A percentile compares a stretch with the other conserved stretches of the same genome.
These are phyloP conservation scores for Radopholus similis DNA, from an alignment of 1,140 invertebrate species.

Conservation along the genomic window DNA sequence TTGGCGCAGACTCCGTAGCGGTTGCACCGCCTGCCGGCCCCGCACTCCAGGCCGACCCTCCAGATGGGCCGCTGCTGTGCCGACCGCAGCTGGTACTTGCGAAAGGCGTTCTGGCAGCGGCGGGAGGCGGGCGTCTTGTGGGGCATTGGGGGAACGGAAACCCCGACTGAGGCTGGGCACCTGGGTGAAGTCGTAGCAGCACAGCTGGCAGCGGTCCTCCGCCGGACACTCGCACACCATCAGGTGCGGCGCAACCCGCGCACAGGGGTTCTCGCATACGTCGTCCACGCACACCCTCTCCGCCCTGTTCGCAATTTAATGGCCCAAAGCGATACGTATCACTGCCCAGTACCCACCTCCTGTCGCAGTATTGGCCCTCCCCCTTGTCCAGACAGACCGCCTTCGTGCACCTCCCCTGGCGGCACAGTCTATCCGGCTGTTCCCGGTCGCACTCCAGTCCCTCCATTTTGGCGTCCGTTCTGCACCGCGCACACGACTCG, in stretches of 20 bases:
- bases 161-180: constrained; percentile 17
- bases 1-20: constrained; percentile 55
- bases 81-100: constrained; percentile 55
- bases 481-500: constrained; percentile 51
- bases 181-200: constrained; percentile 58
- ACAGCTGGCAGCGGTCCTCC: constrained; percentile 58
- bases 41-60: constrained; percentile 57
- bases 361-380: constrained; percentile 53
- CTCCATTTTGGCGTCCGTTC: constrained; percentile 56
- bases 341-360: constrained; percentile 50
- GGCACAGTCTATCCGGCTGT: constrained; percentile 52
- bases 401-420: constrained; percentile 60
- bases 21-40: constrained; percentile 59
- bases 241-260: constrained; percentile 52
- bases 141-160: not conserved
- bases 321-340: not conserved
- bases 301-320: constrained; percentile 40
- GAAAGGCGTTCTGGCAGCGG: constrained; percentile 57
- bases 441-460: constrained; percentile 57
- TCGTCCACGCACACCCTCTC: constrained; percentile 60
- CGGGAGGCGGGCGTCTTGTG: constrained; percentile 55
- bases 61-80: constrained; percentile 55
- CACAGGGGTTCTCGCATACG: constrained; percentile 58
- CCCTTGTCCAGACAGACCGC: constrained; percentile 57
- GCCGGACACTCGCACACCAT: constrained; percentile 59